Evolutionary conservation across 2,113 vertebrate species (phyloP), one percentile per base, ranked within the genome.

Genomic region (Seriola rivoliana): DNA sequence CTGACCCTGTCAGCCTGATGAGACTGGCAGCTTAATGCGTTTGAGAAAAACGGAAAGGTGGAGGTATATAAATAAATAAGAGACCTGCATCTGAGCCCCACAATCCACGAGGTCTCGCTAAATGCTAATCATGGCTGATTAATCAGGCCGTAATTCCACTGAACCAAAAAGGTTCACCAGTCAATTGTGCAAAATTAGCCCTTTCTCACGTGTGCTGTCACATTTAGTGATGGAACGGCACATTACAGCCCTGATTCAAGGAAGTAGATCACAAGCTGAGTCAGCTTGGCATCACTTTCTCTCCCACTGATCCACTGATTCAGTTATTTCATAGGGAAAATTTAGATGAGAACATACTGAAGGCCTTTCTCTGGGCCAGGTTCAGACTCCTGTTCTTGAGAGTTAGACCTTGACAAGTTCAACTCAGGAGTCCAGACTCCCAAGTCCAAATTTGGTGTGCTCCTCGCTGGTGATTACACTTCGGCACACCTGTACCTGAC

Each of bases 51-150:
- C 4, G 8, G 75, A 67, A 71, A 34, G 59, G 63, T 34, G 63
- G 65, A 78, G 75, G 38, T 71, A 84, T 88, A 88, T 78, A 85
- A 85, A 92, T 93, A 91, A 89, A 91, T 91, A 89, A 86, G 70
- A 74, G 57, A 81, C 80, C 76, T 59, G 78, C 79, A 80, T 84
- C 85, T 71, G 71, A 75, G 66, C 70, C 80, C 77, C 44, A 48
- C 85, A 90, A 94, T 92, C 92, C 85, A 95, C 3, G 25, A 80
- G 93, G 93, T 93, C 93, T 90, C 87, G 92, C 91, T 95, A 95
- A 96, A 95, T 94, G 93, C 94, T 96, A 96, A 97, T 96, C 95
- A 94, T 82, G 93, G 95, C 94, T 96, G 95, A 97, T 96, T 96
- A 97, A 97, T 97, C 96, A 95, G 95, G 88, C 93, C 91, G 66